Evolutionary conservation across 2,888 invertebrate genomes (phyloP).

Genomic region (Mantis religiosa): DNA sequence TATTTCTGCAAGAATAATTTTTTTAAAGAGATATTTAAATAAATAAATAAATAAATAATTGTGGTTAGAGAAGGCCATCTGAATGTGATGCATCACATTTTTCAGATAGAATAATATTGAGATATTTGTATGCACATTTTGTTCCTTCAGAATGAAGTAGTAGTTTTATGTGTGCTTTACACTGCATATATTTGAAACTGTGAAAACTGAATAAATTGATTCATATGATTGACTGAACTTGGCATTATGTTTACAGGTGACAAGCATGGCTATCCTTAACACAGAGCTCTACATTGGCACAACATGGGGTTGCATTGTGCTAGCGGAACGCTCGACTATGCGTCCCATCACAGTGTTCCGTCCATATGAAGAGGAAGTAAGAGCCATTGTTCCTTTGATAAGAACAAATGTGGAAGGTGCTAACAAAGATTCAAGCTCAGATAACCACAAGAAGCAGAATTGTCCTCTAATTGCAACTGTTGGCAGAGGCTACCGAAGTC

Average conservation of each 20-base stretch:
- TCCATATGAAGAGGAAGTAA: slow-evolving; percentile 80
- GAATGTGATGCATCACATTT: too few species aligned
- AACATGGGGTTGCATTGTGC: slow-evolving; percentile 90
- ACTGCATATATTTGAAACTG: too few species aligned
- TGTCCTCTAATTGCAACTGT: slow-evolving; percentile 65
- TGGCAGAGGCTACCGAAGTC: slow-evolving; percentile 78
- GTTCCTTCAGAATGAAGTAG: too few species aligned
- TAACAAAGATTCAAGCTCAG: slow-evolving; percentile 23
- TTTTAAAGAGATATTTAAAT: too few species aligned
- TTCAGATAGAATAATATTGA: too few species aligned
- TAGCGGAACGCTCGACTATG: slow-evolving; percentile 75
- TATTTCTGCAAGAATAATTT: too few species aligned
- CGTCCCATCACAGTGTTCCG: slow-evolving; percentile 89
- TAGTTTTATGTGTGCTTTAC: too few species aligned
- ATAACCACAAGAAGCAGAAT: slow-evolving; percentile 43
- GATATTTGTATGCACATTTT: too few species aligned
- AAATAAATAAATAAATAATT: too few species aligned
- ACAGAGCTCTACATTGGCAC: slow-evolving; percentile 85
- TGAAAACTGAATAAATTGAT: too few species aligned
- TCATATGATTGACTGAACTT: too few species aligned
- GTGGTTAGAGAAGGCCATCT: too few species aligned
- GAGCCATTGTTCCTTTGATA: slow-evolving; percentile 39
- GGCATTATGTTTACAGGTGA: slow-evolving; percentile 51
- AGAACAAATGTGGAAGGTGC: neutral
- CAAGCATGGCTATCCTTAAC: slow-evolving; percentile 62